Base-by-base conservation (phyloP, 2,888 invertebrate genomes). In the Drosophila stalkeri region DNA sequence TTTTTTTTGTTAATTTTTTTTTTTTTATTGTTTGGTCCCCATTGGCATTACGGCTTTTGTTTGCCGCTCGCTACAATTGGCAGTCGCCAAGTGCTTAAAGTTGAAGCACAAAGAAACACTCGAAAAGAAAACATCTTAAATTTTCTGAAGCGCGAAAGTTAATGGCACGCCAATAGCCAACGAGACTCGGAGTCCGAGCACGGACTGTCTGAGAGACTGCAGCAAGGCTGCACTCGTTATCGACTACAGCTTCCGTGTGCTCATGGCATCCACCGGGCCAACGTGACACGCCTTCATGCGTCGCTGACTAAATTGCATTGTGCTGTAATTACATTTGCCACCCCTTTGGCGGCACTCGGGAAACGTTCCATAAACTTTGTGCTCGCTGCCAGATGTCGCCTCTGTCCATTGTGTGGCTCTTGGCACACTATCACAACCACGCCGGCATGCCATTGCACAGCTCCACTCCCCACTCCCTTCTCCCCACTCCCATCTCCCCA, bases 301-400 rank as follows among this genome's bases (percentile, higher is more conserved):
- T 72, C 73, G 65, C 77, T 74, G 68, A 66, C 83, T 85, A 85
- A 86, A 89, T 86, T 86, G 89, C 86, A 86, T 86, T 86, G 86
- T 89, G 89, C 82, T 78, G 85, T 86, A 86, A 86, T 86, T 86
- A 86, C 88, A 89, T 86, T 86, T 89, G 63, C 80, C 72, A 43
- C 64, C 72, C 65, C 57, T 20, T 64, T 44, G 46, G 49, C 67
- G 51, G 49, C 64, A 59, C 51, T 46, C 47, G 35, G 37, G 47
- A 20, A 27, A n/a, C 31, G 49, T 55, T 65, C 55, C 73, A 62
- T 60, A 60, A 70, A 75, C 70, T 67, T 62, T 35, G 18, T 27
- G 16, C 20, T 27, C 23, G 39, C 62, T 55, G 44, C 51, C 51
- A 41, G 57, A 66, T 78, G 63, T 67, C 84, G 37, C 72, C 75